Evolutionary conservation across 1,140 invertebrate species (phyloP).

Genomic region (Hycleus phaleratus): DNA sequence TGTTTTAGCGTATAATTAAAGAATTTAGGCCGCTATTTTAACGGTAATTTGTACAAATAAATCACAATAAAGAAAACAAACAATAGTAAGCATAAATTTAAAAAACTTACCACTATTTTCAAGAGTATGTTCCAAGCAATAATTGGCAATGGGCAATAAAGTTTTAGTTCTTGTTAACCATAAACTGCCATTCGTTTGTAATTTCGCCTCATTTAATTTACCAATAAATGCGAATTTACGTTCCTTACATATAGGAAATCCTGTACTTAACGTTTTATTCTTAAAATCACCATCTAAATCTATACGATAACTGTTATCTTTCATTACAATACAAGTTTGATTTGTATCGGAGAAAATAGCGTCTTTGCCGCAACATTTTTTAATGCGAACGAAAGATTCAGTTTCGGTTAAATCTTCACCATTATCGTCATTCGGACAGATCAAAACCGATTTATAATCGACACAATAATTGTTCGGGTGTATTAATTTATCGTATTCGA

Average conservation of each 20-base stretch:
- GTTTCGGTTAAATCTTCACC: conserved; percentile 8
- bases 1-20: too few species aligned
- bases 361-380: conserved; percentile 52
- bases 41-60: background rate
- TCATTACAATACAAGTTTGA: conserved; percentile 33
- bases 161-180: conserved; percentile 33
- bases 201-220: conserved; percentile 41
- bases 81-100: too few species aligned
- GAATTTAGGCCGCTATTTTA: background rate
- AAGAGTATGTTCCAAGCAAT: conserved; percentile 54
- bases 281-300: conserved; percentile 25
- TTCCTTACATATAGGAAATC: conserved; percentile 48
- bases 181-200: conserved; percentile 45
- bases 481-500: conserved; percentile 23
- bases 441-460: conserved; percentile 26
- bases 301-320: conserved; percentile 16
- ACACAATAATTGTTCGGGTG: conserved; percentile 29
- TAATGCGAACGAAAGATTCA: conserved; percentile 31
- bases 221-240: conserved; percentile 32
- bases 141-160: conserved; percentile 45
- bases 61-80: too few species aligned
- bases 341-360: conserved; percentile 49
- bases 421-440: conserved; percentile 20
- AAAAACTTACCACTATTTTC: conserved; percentile 40
- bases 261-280: conserved; percentile 31